Percentiles rank a stretch among this genome's conserved stretches.
phyloP scores from a whole-genome alignment of 1,140 invertebrate species.

The Solenopsis fugax region DNA sequence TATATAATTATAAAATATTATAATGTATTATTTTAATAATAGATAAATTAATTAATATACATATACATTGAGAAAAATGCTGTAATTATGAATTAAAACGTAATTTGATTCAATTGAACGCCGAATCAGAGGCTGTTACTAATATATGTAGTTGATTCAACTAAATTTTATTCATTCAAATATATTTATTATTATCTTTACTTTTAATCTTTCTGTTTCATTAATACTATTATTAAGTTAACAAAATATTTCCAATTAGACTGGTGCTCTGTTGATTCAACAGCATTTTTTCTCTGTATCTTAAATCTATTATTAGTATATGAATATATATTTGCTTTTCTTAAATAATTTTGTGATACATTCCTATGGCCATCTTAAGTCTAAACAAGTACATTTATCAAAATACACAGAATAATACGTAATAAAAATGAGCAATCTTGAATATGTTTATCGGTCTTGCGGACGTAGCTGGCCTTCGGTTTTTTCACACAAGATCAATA shows the following conservation, averaged over 20 bases:
- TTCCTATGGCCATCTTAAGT: not conserved
- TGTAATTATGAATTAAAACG: no score
- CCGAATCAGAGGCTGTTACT: no score
- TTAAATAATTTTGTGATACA: not conserved
- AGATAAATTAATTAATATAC: not conserved
- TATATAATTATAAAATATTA: not conserved
- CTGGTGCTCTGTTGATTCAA: no score
- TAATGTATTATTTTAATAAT: not conserved
- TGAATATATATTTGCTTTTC: not conserved
- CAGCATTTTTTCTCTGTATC: no score
- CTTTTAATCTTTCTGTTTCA: no score
- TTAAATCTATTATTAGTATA: not conserved
- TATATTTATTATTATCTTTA: no score
- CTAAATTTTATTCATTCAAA: no score
- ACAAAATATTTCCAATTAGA: no score
- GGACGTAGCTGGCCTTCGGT: slow-evolving; percentile 20
- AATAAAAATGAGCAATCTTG: slow-evolving; percentile 1
- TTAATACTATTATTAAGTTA: no score
- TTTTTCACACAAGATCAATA: slow-evolving; percentile 60
- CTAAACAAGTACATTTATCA: not conserved
- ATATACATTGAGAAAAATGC: no score
- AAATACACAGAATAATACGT: slow-evolving; percentile 2
- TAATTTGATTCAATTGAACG: no score
- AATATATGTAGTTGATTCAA: no score
- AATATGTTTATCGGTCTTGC: slow-evolving; percentile 31